Conservation (phyloP, 2,797 vertebrate species). For the Lophotriccus pileatus region DNA sequence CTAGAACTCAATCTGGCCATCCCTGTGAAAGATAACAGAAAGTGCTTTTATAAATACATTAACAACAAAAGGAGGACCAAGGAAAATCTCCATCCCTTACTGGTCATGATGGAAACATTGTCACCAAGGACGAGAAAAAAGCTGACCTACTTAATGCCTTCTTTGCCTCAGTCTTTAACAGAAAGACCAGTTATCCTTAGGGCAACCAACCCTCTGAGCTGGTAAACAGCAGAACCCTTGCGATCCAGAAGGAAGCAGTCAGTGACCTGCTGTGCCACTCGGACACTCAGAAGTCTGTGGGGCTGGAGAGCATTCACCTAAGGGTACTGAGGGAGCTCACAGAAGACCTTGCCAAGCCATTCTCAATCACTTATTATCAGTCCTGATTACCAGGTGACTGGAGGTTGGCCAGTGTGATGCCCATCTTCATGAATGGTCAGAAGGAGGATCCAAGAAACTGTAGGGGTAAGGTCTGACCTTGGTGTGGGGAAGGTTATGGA, state of each 20-base stretch:
- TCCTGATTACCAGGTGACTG: background rate
- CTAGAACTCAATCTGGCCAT: background rate
- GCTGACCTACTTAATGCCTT: background rate
- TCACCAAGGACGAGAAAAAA: background rate
- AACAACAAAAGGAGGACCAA: background rate
- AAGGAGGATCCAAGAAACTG: background rate
- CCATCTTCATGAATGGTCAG: no score
- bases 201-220: background rate
- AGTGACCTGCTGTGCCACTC: background rate
- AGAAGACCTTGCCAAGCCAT: background rate
- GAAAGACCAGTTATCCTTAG: background rate
- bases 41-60: background rate
- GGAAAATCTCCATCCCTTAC: background rate
- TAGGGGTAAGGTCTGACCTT: background rate
- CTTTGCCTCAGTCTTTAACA: background rate
- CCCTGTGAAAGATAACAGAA: background rate
- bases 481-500: background rate
- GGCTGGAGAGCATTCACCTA: background rate
- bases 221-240: background rate
- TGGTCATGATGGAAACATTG: background rate
- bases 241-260: background rate
- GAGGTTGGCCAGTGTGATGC: background rate
- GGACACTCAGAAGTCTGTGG: background rate
- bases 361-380: background rate
- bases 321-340: background rate